Base-by-base conservation (phyloP, 35 echinoderm and acorn worm genomes). In the Eucidaris tribuloides region DNA sequence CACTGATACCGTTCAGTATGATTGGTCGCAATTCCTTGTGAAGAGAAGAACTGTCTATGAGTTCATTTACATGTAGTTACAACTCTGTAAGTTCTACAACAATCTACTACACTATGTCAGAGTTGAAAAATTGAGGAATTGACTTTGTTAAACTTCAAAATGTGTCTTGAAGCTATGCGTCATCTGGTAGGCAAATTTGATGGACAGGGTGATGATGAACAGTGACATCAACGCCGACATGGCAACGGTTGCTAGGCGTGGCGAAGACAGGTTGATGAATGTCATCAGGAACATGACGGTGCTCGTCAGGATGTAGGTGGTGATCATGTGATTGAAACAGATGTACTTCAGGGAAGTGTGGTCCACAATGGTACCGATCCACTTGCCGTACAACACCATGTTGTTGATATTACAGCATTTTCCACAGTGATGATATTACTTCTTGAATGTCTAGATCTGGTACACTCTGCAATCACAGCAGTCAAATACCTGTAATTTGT, bases 321-420 rank as follows among this genome's bases (percentile, higher is more conserved):
- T 91, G 36, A 96, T 87, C 93, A 96, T 96, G 84, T 96, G 89
- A 52, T 96, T 96, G 80, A 96, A 96, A 64, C 89, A 96, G 79
- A 96, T 91, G 74, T 96, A 91, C 89, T 96, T 96, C 33, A 96
- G 93, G 44, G 84, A 79, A 30, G 62, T 64, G 49, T 87, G 84
- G 85, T 96, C 89, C 30, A 96, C 52, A 25, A 96, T 88, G 30
- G 93, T 96, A 72, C 84, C 93, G 19, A 91, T 96, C 85, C 89
- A 91, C 61, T 96, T 96, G 17, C 79, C 54, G 54, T 96, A 92
- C 11, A 86, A 42, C 38, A 89, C 83, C 88, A 96, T 91, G 45
- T 58, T 96, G 57, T 43, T 43, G 32, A 64, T 64, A 70, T 52
- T 48, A 82, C 57, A n/a, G 14, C n/a, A n/a, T n/a, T n/a, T 66